A percentile compares a stretch with the other conserved stretches of the same genome.
Evolutionary conservation across 2,797 vertebrate genomes (phyloP).

Genomic region (Cyclopterus lumpus): DNA sequence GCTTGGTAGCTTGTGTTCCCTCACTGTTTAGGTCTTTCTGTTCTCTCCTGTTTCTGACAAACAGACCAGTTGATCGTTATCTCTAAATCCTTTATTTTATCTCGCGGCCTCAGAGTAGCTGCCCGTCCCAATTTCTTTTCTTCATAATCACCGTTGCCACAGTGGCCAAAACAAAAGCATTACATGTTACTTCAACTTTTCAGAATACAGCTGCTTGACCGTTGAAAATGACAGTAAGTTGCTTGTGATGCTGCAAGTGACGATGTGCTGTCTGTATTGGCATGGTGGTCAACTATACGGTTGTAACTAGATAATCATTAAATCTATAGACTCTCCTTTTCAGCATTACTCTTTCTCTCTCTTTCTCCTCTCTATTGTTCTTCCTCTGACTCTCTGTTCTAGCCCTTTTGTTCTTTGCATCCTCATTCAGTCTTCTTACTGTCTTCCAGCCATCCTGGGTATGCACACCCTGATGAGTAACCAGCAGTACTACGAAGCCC

Average conservation of each 20-base stretch:
- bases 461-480: constrained; percentile 99
- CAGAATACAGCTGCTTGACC: background rate
- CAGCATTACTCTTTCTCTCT: background rate
- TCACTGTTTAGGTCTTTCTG: constrained; percentile 20
- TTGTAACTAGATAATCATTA: constrained; percentile 1
- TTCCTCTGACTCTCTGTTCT: background rate
- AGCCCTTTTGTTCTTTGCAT: constrained; percentile 10
- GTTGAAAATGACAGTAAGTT: background rate
- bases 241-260: constrained; percentile 20
- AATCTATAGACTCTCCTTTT: background rate
- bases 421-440: constrained; percentile 36
- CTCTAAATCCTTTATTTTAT: constrained; percentile 4
- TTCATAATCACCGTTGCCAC: background rate
- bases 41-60: constrained; percentile 19
- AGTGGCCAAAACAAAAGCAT: background rate
- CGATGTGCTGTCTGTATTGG: constrained; percentile 23
- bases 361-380: background rate
- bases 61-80: constrained; percentile 4
- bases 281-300: constrained; percentile 32
- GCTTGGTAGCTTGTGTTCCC: constrained; percentile 21
- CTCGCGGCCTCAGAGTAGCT: background rate
- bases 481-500: constrained; percentile 97
- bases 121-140: background rate
- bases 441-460: constrained; percentile 92
- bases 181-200: background rate